A percentile compares a stretch with the other conserved stretches of the same genome.
These are phyloP conservation scores for Cheumatopsyche charites DNA, from an alignment of 1,140 invertebrate species.

Conservation along the genomic window DNA sequence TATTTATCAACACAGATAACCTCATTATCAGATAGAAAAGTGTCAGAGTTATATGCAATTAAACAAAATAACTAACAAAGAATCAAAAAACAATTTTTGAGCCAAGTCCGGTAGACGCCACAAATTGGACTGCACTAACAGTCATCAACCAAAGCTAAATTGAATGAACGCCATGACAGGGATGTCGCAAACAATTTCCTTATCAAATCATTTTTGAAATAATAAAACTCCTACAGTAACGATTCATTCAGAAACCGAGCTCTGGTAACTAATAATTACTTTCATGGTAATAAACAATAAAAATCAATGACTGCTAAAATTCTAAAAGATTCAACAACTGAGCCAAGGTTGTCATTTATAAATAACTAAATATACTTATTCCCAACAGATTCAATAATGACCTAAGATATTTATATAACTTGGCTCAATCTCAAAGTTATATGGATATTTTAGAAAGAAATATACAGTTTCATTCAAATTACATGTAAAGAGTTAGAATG, in stretches of 20 bases:
- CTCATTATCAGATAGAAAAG: too few species aligned
- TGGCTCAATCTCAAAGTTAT: constrained; percentile 21
- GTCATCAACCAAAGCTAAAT: constrained; percentile 4
- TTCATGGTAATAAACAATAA: too few species aligned
- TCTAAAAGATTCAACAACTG: too few species aligned
- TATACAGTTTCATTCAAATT: not conserved
- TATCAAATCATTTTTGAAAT: too few species aligned
- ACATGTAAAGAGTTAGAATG: too few species aligned
- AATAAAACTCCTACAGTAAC: too few species aligned
- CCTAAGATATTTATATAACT: not conserved
- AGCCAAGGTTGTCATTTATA: not conserved
- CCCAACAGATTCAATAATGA: not conserved
- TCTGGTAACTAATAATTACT: too few species aligned
- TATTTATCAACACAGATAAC: too few species aligned
- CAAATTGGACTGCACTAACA: constrained; percentile 22
- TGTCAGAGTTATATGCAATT: too few species aligned
- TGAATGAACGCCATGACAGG: constrained; percentile 2
- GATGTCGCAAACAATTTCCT: not conserved
- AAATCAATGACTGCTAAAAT: too few species aligned
- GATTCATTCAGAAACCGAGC: too few species aligned
- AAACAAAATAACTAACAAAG: not conserved
- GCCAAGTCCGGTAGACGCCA: constrained; percentile 23
- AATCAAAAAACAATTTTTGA: not conserved
- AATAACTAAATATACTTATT: constrained; percentile 12
- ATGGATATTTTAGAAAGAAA: not conserved